Evolutionary conservation across 2,888 invertebrate genomes (phyloP), one percentile per base, ranked within the genome.

Genomic region (Abrostola tripartita): DNA sequence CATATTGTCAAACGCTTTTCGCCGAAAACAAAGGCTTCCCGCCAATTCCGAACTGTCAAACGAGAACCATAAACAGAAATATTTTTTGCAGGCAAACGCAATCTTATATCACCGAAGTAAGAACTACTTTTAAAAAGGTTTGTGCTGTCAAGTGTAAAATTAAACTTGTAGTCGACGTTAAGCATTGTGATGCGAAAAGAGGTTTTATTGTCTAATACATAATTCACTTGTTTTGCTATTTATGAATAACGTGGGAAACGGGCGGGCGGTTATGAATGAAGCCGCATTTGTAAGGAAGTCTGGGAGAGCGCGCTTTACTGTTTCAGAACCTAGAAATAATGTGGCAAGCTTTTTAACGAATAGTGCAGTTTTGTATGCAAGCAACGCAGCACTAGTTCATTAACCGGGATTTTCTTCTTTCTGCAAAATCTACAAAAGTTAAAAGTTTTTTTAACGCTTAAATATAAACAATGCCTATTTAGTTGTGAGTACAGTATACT

Each of bases 21-120:
- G 62, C 68, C 63, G 60, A 71, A 73, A 74, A 73, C 68, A 79
- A 81, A 71, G 50, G 56, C 42, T 57, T 61, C 71, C 78, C 76
- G 76, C 74, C 70, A 66, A 66, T 73, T 68, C 47, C 35, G 37
- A 72, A 56, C 63, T 74, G 78, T 79, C 76, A 79, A 81, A 78
- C 75, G 60, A 63, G 59, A 50, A 24, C 6, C 68, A 69, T 56
- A 66, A 64, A 70, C 63, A 62, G 58, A 42, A 55, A 52, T 37
- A 56, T 7, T 6, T 61, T 69, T 38, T 24, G 37, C 53, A 54
- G 6, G 56, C 61, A 79, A 79, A 76, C 38, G 41, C 55, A 69
- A 61, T 51, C 61, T 61, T 70, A 24, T 38, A 9, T 52, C 42
- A 61, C 44, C 61, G 42, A 47, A 0, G 12, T 24, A 68, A 55